A percentile compares a stretch with the other conserved stretches of the same genome.
Conservation (phyloP, 92 coral and sea anemone species). For the Zoanthus gigantus region DNA sequence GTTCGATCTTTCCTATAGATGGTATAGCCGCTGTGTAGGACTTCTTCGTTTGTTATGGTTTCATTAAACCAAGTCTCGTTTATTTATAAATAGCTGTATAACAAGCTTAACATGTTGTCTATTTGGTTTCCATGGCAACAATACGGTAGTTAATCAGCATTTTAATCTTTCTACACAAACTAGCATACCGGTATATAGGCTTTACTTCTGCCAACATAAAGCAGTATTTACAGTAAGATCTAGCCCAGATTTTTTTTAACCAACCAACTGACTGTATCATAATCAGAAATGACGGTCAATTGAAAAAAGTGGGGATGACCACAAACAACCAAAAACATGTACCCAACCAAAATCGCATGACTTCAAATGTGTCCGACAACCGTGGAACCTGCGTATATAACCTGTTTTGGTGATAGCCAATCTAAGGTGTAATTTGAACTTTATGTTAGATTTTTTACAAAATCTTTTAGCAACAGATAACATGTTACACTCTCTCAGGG, state of each 20-base stretch:
- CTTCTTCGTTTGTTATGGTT: too few relatives aligned
- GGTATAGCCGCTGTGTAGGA: too few relatives aligned
- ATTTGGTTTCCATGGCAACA: too few relatives aligned
- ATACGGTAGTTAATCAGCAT: too few relatives aligned
- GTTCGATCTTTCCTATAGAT: too few relatives aligned
- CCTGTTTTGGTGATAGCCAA: conserved; percentile 10
- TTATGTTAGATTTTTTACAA: conserved; percentile 26
- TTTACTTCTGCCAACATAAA: conserved; percentile 8
- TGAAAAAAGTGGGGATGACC: conserved; percentile 11
- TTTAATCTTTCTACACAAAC: conserved; percentile 19
- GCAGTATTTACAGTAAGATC: conserved; percentile 20
- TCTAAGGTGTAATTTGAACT: conserved; percentile 19
- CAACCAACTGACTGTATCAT: conserved; percentile 24
- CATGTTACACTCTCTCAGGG: conserved; percentile 28
- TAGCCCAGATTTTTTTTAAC: conserved; percentile 6
- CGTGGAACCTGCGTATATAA: conserved; percentile 1
- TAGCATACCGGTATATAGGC: conserved; percentile 6
- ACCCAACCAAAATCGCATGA: conserved; percentile 22
- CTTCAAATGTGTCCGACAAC: conserved; percentile 17
- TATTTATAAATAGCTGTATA: too few relatives aligned
- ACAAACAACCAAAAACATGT: conserved; percentile 19
- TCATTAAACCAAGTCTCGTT: too few relatives aligned
- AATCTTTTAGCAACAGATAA: conserved; percentile 9
- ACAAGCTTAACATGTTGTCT: too few relatives aligned
- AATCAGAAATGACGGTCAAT: conserved; percentile 14